Evolutionary conservation across 2,888 invertebrate species (phyloP).

Genomic region (Eurois occulta): DNA sequence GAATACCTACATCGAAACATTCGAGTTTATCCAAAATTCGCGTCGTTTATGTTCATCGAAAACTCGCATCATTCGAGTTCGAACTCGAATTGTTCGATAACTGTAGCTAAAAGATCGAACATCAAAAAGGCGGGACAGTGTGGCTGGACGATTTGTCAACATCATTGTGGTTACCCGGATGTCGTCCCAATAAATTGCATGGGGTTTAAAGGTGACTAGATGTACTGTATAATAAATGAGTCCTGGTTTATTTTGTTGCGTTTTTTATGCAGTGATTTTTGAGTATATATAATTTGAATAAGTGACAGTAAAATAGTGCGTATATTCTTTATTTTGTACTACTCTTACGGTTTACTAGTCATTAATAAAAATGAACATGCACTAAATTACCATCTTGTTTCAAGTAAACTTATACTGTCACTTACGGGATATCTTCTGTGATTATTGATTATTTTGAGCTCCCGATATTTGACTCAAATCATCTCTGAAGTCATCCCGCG

Average conservation of each 20-base stretch:
- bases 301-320: not conserved
- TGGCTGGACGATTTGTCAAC: constrained; percentile 87
- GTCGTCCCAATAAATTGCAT: constrained; percentile 85
- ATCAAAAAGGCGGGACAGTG: constrained; percentile 85
- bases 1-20: constrained; percentile 38
- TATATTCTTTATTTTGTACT: not conserved
- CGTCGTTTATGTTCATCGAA: constrained; percentile 58
- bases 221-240: constrained; percentile 68
- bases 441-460: too few species aligned
- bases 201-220: constrained; percentile 79
- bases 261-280: constrained; percentile 28
- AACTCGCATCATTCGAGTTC: constrained; percentile 45
- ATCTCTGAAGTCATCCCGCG: too few species aligned
- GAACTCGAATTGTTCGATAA: constrained; percentile 70
- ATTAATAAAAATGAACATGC: not conserved
- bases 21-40: constrained; percentile 36
- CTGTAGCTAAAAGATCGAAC: constrained; percentile 84
- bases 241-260: constrained; percentile 54
- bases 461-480: too few species aligned
- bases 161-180: constrained; percentile 83
- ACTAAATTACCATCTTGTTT: not conserved
- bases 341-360: not conserved
- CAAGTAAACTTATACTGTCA: not conserved
- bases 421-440: too few species aligned
- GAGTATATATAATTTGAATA: too few species aligned